Evolutionary conservation across 2,888 invertebrate species (phyloP).

Genomic region (Archips crataeganus): DNA sequence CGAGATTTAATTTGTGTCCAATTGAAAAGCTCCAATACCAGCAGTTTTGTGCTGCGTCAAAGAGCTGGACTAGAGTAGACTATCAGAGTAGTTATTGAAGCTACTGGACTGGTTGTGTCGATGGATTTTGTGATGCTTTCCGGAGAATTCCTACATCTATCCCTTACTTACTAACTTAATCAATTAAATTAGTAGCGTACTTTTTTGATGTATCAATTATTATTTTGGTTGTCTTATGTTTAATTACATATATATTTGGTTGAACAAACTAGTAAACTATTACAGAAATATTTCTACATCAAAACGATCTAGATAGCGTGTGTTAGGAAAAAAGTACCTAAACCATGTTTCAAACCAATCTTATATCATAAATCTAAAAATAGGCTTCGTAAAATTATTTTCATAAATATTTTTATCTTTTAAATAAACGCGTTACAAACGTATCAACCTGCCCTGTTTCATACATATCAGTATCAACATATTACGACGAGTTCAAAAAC

Average conservation of each 20-base stretch:
- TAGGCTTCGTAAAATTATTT: not conserved
- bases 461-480: constrained; percentile 2
- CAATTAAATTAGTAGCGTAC: no score
- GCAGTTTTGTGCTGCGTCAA: constrained; percentile 3
- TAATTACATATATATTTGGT: no score
- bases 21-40: not conserved
- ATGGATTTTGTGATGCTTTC: not conserved
- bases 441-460: not conserved
- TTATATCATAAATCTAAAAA: not conserved
- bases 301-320: no score
- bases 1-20: not conserved
- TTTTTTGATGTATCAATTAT: no score
- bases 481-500: not conserved
- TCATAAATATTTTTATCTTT: not conserved
- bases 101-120: not conserved
- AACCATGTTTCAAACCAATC: no score
- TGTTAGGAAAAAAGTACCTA: no score
- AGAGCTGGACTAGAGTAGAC: not conserved
- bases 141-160: no score
- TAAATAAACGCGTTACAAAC: not conserved
- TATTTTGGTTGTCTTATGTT: no score
- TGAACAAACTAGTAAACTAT: no score
- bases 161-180: no score
- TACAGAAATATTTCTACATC: no score
- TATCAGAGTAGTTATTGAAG: not conserved